Base-by-base conservation (phyloP, 1,140 invertebrate genomes). In the Cherax destructor region DNA sequence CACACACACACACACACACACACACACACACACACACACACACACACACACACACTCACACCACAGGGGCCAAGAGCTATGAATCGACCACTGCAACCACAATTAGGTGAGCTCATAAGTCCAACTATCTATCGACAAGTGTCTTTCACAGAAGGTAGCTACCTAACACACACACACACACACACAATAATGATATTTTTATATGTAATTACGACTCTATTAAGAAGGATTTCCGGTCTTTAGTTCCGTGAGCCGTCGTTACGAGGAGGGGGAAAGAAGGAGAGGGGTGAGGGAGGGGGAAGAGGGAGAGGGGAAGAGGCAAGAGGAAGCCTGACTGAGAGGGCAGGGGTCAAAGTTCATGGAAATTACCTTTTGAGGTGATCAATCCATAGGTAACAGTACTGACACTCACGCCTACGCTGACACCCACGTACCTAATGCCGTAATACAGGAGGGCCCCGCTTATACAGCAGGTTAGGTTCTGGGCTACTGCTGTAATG, bases 191-290 rank as follows among this genome's bases (percentile, higher is more conserved):
- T 74, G 69, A 21, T 74, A 30, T 5, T 74, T n/a, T 30, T 74
- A 74, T 74, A 74, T 74, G 69, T 74, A 74, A 74, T 74, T 74
- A n/a, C 24, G 69, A 74, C 69, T 21, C 24, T n/a, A 74, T 74
- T 74, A 74, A 74, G 69, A 21, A n/a, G 69, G n/a, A 74, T 74
- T 74, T 74, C 69, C 69, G 69, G 69, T 74, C n/a, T 11, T 74
- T 74, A 74, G 69, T 74, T 74, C 69, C 69, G 69, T 74, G 69
- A 74, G 69, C 7, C n/a, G 24, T 74, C 69, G 69, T 74, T 74
- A 74, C 6, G 7, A 30, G n/a, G n/a, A 9, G 69, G 7, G 24
- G n/a, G n/a, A 6, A n/a, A 10, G 69, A 30, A 24, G n/a, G 21
- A n/a, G n/a, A 30, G 5, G 7, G 21, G 21, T 7, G 69, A 21